Percentiles rank a stretch among this genome's conserved stretches.
Conservation (phyloP, 2,113 vertebrate species). For the Leiothrix lutea region DNA sequence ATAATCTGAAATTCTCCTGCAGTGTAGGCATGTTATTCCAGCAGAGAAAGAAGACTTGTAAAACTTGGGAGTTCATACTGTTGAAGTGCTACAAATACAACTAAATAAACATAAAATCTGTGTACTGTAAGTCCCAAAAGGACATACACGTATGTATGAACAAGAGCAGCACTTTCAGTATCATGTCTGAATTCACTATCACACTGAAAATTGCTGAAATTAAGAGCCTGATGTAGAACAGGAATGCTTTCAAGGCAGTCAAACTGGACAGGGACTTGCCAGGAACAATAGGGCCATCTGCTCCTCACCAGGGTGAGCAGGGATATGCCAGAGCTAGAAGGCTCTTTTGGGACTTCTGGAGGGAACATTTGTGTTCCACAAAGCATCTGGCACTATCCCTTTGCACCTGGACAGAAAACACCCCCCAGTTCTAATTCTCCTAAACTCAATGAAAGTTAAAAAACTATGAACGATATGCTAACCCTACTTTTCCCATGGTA, state of each 20-base stretch:
- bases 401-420: neutral
- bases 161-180: neutral
- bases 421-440: neutral
- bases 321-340: neutral
- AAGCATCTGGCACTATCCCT: neutral
- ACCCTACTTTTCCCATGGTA: neutral
- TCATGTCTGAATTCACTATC: neutral
- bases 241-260: neutral
- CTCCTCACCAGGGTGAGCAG: neutral
- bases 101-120: neutral
- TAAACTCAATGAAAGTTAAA: neutral
- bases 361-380: neutral
- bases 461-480: neutral
- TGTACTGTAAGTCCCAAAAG: neutral
- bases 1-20: neutral
- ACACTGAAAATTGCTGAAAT: neutral
- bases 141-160: rapidly evolving
- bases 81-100: neutral
- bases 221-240: neutral
- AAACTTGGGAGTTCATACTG: neutral
- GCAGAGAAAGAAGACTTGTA: neutral
- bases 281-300: neutral
- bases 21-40: neutral
- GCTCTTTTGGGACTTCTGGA: neutral
- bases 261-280: neutral